These are phyloP conservation scores for Synergus gifuensis DNA, from an alignment of 2,888 invertebrate genomes.

Conservation along the genomic window DNA sequence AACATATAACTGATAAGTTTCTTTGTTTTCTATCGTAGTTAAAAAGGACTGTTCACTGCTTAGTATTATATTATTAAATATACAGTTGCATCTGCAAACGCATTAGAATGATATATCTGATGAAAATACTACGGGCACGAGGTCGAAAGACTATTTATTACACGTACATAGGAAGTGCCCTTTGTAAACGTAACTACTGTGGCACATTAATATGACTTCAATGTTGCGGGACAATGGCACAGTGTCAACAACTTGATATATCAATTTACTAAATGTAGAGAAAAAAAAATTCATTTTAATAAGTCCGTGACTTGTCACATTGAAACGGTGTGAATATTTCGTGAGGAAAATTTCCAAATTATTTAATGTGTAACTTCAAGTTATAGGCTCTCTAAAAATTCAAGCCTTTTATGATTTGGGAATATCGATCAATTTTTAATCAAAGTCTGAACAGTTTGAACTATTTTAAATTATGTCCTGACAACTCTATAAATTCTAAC, in stretches of 20 bases:
- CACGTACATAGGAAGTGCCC: constrained; percentile 17
- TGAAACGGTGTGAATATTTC: too few relatives aligned
- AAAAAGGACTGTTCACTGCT: background rate
- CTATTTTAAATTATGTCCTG: too few relatives aligned
- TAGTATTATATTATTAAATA: background rate
- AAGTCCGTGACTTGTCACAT: background rate
- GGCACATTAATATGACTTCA: constrained; percentile 24
- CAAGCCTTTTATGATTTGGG: too few relatives aligned
- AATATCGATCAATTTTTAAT: too few relatives aligned
- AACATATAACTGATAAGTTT: too few relatives aligned
- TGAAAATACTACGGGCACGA: constrained; percentile 30
- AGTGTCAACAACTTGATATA: constrained; percentile 1
- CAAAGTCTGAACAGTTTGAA: too few relatives aligned
- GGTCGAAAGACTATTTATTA: constrained; percentile 30
- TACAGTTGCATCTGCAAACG: background rate
- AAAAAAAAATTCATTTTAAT: background rate
- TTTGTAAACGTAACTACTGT: constrained; percentile 8
- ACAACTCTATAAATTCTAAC: too few relatives aligned
- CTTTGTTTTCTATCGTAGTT: background rate
- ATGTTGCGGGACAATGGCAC: constrained; percentile 3
- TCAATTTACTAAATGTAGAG: background rate
- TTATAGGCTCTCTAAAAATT: too few relatives aligned
- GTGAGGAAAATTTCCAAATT: too few relatives aligned
- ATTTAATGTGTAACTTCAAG: too few relatives aligned
- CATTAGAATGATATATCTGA: background rate